Conservation (phyloP, 2,113 vertebrate species). For the Empidonax traillii region DNA sequence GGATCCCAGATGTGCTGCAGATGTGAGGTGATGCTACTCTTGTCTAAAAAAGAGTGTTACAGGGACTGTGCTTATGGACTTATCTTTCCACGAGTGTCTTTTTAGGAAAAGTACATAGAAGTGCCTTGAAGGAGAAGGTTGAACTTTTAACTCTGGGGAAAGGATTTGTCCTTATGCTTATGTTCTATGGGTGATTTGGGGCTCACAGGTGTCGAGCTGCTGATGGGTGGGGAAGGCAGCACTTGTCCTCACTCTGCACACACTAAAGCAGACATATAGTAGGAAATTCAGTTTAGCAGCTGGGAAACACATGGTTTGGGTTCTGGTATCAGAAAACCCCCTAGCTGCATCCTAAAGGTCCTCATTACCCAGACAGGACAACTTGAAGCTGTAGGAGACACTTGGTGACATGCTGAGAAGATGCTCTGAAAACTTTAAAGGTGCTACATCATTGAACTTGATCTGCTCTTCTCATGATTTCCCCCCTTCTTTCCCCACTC, state of each 20-base stretch:
- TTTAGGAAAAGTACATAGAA: not conserved
- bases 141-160: not conserved
- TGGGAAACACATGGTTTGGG: not conserved
- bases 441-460: not conserved
- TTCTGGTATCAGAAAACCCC: not conserved
- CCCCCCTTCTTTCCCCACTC: not conserved
- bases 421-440: not conserved
- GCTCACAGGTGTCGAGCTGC: not conserved
- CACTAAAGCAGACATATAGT: not conserved
- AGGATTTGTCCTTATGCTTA: not conserved
- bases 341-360: not conserved
- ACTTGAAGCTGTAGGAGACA: not conserved
- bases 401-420: rapidly evolving
- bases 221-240: not conserved
- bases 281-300: not conserved
- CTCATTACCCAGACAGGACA: not conserved
- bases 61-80: not conserved
- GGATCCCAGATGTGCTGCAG: not conserved
- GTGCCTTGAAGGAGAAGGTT: not conserved
- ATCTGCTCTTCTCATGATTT: not conserved
- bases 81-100: not conserved
- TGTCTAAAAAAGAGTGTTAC: not conserved
- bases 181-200: not conserved
- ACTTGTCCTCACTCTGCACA: not conserved
- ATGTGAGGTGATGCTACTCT: not conserved